Evolutionary conservation across 2,113 vertebrate genomes (phyloP).

Genomic region (Oxygymnocypris stewartii): DNA sequence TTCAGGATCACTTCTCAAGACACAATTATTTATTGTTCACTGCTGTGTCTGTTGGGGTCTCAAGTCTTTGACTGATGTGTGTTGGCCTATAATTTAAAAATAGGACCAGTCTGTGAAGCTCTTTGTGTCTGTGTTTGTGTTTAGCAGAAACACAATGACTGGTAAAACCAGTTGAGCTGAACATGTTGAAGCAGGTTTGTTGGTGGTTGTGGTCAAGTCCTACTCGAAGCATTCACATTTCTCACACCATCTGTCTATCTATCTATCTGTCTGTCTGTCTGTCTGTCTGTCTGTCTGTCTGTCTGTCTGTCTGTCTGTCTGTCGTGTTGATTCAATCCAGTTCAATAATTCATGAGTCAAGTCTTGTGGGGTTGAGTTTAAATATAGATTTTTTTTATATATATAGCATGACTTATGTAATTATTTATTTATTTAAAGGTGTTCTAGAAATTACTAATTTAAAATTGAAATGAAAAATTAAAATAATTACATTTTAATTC

Average conservation of each 20-base stretch:
- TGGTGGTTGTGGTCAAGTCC: background rate
- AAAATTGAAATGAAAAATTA: background rate
- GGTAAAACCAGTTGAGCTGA: slow-evolving; percentile 5
- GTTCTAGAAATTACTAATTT: background rate
- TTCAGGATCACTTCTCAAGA: background rate
- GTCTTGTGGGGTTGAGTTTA: background rate
- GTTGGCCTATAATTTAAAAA: slow-evolving; percentile 1
- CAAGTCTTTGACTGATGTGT: background rate
- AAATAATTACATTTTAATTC: background rate
- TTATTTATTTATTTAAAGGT: too few species aligned
- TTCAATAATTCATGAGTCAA: too few species aligned
- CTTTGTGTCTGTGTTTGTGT: background rate
- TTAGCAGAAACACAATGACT: background rate
- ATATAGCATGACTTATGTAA: too few species aligned
- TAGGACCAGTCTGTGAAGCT: background rate
- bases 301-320: background rate
- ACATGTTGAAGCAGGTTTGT: background rate
- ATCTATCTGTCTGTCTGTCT: background rate
- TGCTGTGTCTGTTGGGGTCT: background rate
- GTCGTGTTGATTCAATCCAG: too few species aligned
- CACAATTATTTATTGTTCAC: background rate
- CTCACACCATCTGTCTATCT: background rate
- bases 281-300: background rate
- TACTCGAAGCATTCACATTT: background rate
- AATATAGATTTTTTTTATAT: background rate